Base-by-base conservation (phyloP, 2,797 vertebrate genomes). In the Pterois miles region DNA sequence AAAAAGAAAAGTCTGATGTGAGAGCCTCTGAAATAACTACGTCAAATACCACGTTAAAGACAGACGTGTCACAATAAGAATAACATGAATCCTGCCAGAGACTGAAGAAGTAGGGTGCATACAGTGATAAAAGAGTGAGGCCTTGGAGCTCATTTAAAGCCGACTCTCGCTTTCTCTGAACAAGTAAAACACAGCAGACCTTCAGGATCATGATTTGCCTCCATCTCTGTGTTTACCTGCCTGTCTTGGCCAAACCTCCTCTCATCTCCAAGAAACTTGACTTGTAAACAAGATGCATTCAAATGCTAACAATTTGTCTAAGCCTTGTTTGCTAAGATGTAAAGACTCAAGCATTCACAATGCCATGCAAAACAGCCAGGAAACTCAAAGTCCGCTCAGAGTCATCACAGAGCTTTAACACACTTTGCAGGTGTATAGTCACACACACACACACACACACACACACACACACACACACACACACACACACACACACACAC, bases 201-300 rank as follows among this genome's bases (percentile, higher is more conserved):
- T 36, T 54, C 34, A 68, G 36, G 46, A 27, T 64, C 50, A 5
- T 22, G 65, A 87, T 89, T 89, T 90, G 70, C 73, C 40, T 89
- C 40, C 13, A 0, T 57, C 29, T 46, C 22, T 29, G 25, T 34
- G 68, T 56, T 81, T 38, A 46, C 48, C 52, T 40, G 33, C 31
- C 16, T 6, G 34, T 80, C 81, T 63, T 66, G 23, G 36, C 20
- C 18, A 14, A 54, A 36, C 31, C 50, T 23, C n/a, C 9, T 29
- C 31, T 69, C 68, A 40, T 83, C 81, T 87, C 71, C 34, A 76
- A 86, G 86, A 90, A 93, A 93, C 91, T 93, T 92, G 91, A 93
- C 93, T 92, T 92, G 92, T 92, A 93, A 94, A 94, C 54, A 83
- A 91, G 87, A 46, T 74, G 33, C 84, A 94, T 92, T 93, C 93